A percentile compares a stretch with the other conserved stretches of the same genome.
Conservation (phyloP, 1,140 invertebrate genomes). For the Drosophila athabasca region DNA sequence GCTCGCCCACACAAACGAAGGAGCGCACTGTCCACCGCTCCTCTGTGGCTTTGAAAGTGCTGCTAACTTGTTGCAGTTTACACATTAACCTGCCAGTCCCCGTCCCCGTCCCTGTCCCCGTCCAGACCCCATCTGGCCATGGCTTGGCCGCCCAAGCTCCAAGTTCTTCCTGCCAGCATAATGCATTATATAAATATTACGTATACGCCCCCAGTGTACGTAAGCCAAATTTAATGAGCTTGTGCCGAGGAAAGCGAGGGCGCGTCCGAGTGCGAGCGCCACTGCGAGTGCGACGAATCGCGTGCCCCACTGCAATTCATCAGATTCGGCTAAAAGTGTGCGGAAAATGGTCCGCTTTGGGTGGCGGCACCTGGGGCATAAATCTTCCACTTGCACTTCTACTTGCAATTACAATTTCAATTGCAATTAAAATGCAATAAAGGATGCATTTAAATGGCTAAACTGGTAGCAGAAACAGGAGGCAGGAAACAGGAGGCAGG, state of each 20-base stretch:
- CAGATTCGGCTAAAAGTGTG: slow-evolving; percentile 67
- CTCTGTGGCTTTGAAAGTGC: slow-evolving; percentile 13
- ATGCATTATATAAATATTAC: slow-evolving; percentile 66
- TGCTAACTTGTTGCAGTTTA: slow-evolving; percentile 68
- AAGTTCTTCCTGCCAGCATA: slow-evolving; percentile 46
- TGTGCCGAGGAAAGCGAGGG: slow-evolving; percentile 1
- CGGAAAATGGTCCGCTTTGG: slow-evolving; percentile 49
- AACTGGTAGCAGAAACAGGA: slow-evolving; percentile 9
- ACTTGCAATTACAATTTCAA: slow-evolving; percentile 16
- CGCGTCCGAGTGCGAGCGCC: too few species aligned
- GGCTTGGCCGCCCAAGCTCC: neutral
- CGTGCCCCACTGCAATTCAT: slow-evolving; percentile 66
- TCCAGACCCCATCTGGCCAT: too few species aligned
- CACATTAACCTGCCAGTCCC: slow-evolving; percentile 41
- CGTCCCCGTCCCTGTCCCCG: neutral
- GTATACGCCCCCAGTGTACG: slow-evolving; percentile 56
- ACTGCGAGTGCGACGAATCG: slow-evolving; percentile 32
- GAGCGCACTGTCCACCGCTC: neutral
- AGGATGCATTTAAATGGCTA: slow-evolving; percentile 72
- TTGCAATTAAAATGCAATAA: slow-evolving; percentile 78
- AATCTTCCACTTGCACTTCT: slow-evolving; percentile 41
- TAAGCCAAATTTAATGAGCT: slow-evolving; percentile 58
- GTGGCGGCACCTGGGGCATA: slow-evolving; percentile 51
- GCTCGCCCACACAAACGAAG: slow-evolving; percentile 25
- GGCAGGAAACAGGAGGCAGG: too few species aligned